phyloP scores from a whole-genome alignment of 2,113 vertebrate species.

The Oriolus oriolus region DNA sequence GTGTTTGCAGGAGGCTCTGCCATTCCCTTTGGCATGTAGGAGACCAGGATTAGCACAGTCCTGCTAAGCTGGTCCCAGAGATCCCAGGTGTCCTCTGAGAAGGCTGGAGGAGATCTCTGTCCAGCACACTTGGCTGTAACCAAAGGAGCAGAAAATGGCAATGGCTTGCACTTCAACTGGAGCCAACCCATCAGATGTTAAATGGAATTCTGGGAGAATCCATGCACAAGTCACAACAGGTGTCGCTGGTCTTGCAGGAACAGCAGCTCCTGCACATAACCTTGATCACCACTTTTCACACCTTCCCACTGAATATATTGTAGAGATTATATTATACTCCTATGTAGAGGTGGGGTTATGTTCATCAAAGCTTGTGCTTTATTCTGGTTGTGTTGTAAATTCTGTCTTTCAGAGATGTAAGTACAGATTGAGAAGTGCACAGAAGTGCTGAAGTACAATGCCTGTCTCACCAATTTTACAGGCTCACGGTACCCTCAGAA shows the following conservation, averaged over 20 bases:
- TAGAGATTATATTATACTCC: background rate
- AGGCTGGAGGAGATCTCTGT: background rate
- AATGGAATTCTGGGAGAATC: background rate
- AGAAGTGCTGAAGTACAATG: background rate
- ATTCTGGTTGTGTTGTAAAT: background rate
- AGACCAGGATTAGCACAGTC: background rate
- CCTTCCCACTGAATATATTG: background rate
- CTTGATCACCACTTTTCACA: background rate
- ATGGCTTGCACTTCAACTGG: background rate
- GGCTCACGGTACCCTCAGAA: background rate
- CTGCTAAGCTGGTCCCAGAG: background rate
- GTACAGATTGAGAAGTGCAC: background rate
- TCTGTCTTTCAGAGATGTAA: background rate
- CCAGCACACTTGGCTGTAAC: background rate
- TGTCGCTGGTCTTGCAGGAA: background rate
- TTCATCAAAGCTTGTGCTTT: background rate
- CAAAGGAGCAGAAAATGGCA: background rate
- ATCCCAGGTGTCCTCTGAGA: background rate
- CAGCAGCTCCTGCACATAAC: background rate
- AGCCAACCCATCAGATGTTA: background rate
- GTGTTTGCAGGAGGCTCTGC: background rate
- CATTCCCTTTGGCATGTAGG: background rate
- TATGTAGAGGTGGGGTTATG: background rate
- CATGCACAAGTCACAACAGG: background rate
- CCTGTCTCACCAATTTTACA: background rate